Conservation (phyloP, 2,113 vertebrate genomes). For the Xenus cinereus region DNA sequence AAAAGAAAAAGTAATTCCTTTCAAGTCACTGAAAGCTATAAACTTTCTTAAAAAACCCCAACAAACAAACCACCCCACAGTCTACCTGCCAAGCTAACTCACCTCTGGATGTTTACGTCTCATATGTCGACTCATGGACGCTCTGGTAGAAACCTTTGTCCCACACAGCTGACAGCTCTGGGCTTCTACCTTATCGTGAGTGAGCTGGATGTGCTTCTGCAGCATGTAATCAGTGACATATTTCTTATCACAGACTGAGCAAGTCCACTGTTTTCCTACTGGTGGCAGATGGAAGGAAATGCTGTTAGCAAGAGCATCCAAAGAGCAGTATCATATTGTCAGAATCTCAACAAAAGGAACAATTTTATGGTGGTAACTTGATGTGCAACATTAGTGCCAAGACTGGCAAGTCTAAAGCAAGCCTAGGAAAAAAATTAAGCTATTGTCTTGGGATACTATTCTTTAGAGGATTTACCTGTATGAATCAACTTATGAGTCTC, state of each 20-base stretch:
- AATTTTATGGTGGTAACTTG: neutral
- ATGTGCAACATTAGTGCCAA: neutral
- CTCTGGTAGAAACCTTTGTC: constrained; percentile 96
- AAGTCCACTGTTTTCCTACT: constrained; percentile 98
- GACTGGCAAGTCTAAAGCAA: neutral
- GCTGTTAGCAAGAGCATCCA: neutral
- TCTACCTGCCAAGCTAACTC: constrained; percentile 14
- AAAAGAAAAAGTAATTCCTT: neutral
- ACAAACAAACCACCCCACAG: neutral
- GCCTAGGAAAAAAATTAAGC: neutral
- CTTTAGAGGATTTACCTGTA: constrained; percentile 79
- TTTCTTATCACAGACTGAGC: constrained; percentile 93
- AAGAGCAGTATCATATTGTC: neutral
- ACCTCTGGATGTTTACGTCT: constrained; percentile 97
- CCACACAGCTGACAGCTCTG: constrained; percentile 96
- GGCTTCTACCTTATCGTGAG: constrained; percentile 96
- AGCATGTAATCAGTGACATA: constrained; percentile 99
- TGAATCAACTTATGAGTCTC: constrained; percentile 98
- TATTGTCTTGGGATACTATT: neutral
- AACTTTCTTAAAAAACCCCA: neutral
- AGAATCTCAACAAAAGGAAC: neutral
- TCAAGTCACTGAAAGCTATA: neutral
- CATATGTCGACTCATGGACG: constrained; percentile 97
- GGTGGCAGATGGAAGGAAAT: constrained; percentile 31
- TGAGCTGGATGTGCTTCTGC: constrained; percentile 97